Evolutionary conservation across 2,113 vertebrate genomes (phyloP).

Genomic region (Otocyon megalotis): DNA sequence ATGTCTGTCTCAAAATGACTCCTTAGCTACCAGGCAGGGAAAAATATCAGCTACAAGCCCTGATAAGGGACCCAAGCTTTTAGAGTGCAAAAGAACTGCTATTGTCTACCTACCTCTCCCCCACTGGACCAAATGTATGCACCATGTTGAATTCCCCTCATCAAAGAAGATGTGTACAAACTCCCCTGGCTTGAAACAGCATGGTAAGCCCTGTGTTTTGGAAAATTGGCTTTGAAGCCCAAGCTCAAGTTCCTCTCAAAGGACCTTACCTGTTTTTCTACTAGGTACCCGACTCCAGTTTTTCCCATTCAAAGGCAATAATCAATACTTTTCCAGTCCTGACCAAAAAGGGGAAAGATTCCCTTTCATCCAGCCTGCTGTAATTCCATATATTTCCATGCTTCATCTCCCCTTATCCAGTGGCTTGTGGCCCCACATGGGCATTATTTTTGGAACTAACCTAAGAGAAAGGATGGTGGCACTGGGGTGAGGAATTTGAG

Average conservation of each 20-base stretch:
- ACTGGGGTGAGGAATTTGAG: conserved; percentile 67
- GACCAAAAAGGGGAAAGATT: not conserved
- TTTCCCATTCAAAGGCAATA: conserved; percentile 47
- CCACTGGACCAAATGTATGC: not conserved
- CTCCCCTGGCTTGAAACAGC: conserved; percentile 28
- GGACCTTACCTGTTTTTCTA: conserved; percentile 26
- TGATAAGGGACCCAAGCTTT: conserved; percentile 52
- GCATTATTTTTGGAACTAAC: conserved; percentile 66
- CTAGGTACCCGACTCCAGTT: not conserved
- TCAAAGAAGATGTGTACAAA: conserved; percentile 6
- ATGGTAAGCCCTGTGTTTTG: not conserved
- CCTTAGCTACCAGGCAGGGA: conserved; percentile 41
- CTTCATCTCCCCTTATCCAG: not conserved
- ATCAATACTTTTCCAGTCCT: not conserved
- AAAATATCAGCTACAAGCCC: conserved; percentile 34
- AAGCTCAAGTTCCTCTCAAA: conserved; percentile 44
- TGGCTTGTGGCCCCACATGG: not conserved
- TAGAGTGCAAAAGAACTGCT: not conserved
- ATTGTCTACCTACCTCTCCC: not conserved
- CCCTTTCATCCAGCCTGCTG: conserved; percentile 34
- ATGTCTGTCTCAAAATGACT: conserved; percentile 74
- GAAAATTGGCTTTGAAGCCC: conserved; percentile 23
- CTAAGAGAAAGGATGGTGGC: conserved; percentile 23
- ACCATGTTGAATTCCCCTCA: conserved; percentile 39
- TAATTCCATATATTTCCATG: not conserved